Conservation (phyloP, 1,140 invertebrate species). For the Saxidomus purpurata region DNA sequence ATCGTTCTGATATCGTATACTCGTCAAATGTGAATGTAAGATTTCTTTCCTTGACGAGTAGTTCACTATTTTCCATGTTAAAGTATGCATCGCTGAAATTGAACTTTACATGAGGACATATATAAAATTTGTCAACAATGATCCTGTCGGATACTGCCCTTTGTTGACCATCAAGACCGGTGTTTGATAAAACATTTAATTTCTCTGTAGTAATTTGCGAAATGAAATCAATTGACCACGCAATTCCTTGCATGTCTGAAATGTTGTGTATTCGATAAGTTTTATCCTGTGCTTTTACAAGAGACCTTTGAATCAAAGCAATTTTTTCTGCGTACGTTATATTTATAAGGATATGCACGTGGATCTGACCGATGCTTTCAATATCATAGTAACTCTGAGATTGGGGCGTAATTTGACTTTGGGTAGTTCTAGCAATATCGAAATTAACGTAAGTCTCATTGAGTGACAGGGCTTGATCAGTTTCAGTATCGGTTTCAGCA, state of each 20-base stretch:
- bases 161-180: not conserved
- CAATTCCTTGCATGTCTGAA: not conserved
- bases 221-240: not conserved
- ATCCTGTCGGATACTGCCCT: not conserved
- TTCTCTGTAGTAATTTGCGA: not conserved
- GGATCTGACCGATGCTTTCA: not conserved
- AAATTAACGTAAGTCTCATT: no score
- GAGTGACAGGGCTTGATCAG: not conserved
- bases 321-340: not conserved
- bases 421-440: no score
- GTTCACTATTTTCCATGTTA: not conserved
- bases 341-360: not conserved
- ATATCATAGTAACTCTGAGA: not conserved
- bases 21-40: not conserved
- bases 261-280: not conserved
- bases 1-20: not conserved
- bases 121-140: not conserved
- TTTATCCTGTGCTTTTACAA: not conserved
- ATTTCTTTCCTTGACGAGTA: not conserved
- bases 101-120: not conserved
- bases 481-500: not conserved
- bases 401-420: no score
- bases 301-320: not conserved
- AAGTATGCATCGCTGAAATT: not conserved
- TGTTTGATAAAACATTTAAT: not conserved